Percentiles rank a stretch among this genome's conserved stretches.
phyloP scores from a whole-genome alignment of 2,888 invertebrate genomes.

The Subacronicta megacephala region DNA sequence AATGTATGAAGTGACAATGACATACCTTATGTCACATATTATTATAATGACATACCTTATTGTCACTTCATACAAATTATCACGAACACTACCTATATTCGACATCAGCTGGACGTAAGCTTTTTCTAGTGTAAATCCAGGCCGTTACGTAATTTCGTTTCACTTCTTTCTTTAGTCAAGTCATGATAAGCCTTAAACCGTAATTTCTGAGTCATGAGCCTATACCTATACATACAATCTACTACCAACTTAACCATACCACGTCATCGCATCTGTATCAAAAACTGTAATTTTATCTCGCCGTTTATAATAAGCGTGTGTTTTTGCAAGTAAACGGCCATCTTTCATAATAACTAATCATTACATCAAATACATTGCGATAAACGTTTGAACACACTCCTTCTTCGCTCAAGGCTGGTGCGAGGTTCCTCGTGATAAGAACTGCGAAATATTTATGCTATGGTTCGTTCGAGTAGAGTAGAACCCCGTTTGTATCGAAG shows the following conservation, averaged over 20 bases:
- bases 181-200: not conserved
- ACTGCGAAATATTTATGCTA: slow-evolving; percentile 11
- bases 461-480: slow-evolving; percentile 33
- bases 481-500: not conserved
- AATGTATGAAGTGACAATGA: too few relatives aligned
- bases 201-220: not conserved
- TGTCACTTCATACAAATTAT: too few relatives aligned
- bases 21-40: too few relatives aligned
- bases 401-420: slow-evolving; percentile 56
- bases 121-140: too few relatives aligned
- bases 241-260: not conserved
- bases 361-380: slow-evolving; percentile 66
- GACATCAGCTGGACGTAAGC: too few relatives aligned
- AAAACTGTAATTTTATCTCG: slow-evolving; percentile 41
- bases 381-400: slow-evolving; percentile 64
- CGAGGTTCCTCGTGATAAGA: slow-evolving; percentile 42
- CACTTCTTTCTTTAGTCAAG: not conserved
- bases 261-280: slow-evolving; percentile 1
- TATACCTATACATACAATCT: not conserved
- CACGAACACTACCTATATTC: too few relatives aligned
- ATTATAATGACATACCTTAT: too few relatives aligned
- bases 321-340: slow-evolving; percentile 33
- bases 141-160: too few relatives aligned
- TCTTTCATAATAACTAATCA: slow-evolving; percentile 63
- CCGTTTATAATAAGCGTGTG: slow-evolving; percentile 24